Percentiles rank a stretch among this genome's conserved stretches.
Evolutionary conservation across 2,113 vertebrate genomes (phyloP).

Genomic region (Mixornis gularis): DNA sequence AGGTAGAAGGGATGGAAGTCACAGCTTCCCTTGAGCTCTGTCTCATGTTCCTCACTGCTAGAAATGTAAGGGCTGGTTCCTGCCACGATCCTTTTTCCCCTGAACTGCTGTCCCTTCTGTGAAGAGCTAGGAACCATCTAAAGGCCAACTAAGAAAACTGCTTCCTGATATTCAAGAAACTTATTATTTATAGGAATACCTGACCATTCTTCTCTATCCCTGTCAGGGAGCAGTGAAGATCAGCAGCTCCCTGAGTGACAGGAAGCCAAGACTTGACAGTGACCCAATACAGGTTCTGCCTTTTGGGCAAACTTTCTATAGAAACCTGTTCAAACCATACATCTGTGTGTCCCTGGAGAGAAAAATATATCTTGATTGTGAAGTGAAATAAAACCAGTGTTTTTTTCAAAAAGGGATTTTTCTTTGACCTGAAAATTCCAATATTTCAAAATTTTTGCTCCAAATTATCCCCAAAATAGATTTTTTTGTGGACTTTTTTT

Average conservation of each 20-base stretch:
- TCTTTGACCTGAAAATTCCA: background rate
- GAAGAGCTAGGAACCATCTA: background rate
- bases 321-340: background rate
- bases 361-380: background rate
- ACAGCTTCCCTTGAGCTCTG: background rate
- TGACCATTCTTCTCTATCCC: background rate
- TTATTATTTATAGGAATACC: background rate
- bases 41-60: background rate
- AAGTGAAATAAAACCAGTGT: background rate
- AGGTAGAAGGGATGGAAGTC: background rate
- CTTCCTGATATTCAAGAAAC: background rate
- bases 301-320: background rate
- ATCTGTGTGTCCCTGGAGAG: background rate
- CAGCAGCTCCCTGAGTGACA: background rate
- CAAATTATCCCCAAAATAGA: background rate
- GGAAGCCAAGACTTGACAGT: background rate
- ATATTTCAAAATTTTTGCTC: background rate
- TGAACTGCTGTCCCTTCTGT: background rate
- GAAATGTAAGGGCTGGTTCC: background rate
- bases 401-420: background rate
- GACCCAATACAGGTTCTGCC: background rate
- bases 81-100: background rate
- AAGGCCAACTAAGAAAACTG: background rate
- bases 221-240: background rate
- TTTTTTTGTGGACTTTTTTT: background rate